phyloP scores from a whole-genome alignment of 2,797 vertebrate genomes.

The Sparidentex hasta region DNA sequence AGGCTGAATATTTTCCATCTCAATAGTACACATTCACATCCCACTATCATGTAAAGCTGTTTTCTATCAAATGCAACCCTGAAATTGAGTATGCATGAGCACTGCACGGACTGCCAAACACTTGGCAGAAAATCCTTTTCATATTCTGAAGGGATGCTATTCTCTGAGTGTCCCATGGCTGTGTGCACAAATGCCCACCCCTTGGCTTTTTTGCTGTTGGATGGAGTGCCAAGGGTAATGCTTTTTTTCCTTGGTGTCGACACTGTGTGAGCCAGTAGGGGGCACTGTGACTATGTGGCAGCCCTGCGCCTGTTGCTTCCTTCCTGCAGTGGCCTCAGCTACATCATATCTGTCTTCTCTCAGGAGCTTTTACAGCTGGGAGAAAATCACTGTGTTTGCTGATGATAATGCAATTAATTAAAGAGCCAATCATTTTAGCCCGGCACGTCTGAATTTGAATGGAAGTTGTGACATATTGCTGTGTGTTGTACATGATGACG shows the following conservation, averaged over 20 bases:
- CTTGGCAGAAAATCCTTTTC: constrained; percentile 75
- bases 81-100: constrained; percentile 81
- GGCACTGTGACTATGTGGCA: constrained; percentile 80
- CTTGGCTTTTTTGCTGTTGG: constrained; percentile 64
- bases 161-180: constrained; percentile 72
- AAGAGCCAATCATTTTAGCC: constrained; percentile 83
- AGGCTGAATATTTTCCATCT: constrained; percentile 73
- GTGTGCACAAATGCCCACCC: constrained; percentile 67
- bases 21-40: constrained; percentile 72
- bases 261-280: constrained; percentile 61
- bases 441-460: constrained; percentile 73
- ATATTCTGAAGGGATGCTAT: constrained; percentile 72
- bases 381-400: constrained; percentile 84
- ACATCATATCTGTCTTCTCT: constrained; percentile 81
- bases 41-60: constrained; percentile 79
- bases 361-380: constrained; percentile 78
- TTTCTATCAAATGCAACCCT: constrained; percentile 76
- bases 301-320: constrained; percentile 70
- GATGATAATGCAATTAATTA: constrained; percentile 87
- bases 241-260: constrained; percentile 33
- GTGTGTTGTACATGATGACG: constrained; percentile 59
- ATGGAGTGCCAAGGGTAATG: constrained; percentile 59
- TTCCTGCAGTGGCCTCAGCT: constrained; percentile 67
- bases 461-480: constrained; percentile 73
- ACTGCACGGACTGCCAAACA: constrained; percentile 74